Conservation (phyloP, 2,113 vertebrate species). For the Porphyrio hochstetteri region DNA sequence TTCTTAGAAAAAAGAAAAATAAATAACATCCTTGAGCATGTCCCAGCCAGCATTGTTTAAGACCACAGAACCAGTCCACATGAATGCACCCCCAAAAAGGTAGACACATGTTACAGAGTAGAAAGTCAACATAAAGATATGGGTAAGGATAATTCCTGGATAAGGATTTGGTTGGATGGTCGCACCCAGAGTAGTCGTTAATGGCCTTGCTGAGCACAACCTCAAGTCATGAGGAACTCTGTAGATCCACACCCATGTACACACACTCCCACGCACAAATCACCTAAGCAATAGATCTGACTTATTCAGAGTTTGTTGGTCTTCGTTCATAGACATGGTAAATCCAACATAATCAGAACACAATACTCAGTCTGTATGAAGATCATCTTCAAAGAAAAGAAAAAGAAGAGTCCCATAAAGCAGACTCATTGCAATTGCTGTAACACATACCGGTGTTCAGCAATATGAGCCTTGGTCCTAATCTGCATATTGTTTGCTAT, state of each 20-base stretch:
- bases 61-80: neutral
- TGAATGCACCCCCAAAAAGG: neutral
- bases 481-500: neutral
- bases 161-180: too few species aligned
- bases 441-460: neutral
- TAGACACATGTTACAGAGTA: neutral
- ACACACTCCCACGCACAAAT: fast-evolving
- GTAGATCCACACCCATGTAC: neutral
- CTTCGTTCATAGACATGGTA: neutral
- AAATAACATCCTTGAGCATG: neutral
- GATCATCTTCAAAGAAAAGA: neutral
- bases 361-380: fast-evolving
- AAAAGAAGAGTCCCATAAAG: neutral
- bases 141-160: too few species aligned
- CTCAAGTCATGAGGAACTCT: neutral
- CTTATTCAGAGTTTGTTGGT: neutral
- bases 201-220: neutral
- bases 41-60: neutral
- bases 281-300: neutral
- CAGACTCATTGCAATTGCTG: neutral
- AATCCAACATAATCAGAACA: neutral
- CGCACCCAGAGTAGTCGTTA: too few species aligned
- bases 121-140: neutral
- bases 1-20: neutral
- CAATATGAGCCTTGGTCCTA: neutral